Percentiles rank a stretch among this genome's conserved stretches.
These are phyloP conservation scores for Anser cygnoides DNA, from an alignment of 2,113 vertebrate genomes.

Conservation along the genomic window DNA sequence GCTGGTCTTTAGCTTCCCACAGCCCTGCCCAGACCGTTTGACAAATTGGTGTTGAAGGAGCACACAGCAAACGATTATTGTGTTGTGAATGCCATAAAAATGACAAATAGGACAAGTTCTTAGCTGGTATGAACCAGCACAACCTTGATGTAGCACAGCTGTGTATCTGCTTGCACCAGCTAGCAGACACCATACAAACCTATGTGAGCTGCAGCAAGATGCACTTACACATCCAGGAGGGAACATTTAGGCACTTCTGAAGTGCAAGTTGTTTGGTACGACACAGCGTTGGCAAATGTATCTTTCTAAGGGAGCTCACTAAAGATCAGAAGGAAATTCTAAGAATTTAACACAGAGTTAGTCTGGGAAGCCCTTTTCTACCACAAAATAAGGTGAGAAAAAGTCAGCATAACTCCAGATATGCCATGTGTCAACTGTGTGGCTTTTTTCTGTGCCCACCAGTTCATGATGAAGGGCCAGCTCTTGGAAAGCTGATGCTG, in stretches of 20 bases:
- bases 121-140: neutral
- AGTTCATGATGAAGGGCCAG: no score
- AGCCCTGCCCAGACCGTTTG: neutral
- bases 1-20: neutral
- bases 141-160: neutral
- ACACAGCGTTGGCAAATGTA: neutral
- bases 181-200: fast-evolving
- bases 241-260: neutral
- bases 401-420: neutral
- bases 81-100: neutral
- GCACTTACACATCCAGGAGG: neutral
- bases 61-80: fast-evolving
- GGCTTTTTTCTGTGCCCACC: no score
- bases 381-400: neutral
- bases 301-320: neutral
- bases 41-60: neutral
- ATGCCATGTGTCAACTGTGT: neutral
- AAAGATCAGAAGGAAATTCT: neutral
- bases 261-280: neutral
- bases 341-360: neutral
- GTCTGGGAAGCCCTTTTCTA: neutral
- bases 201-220: neutral
- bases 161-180: neutral
- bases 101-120: neutral
- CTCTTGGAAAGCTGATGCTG: neutral